Conservation (phyloP, 2,797 vertebrate genomes). For the Enteromius radiatus region DNA sequence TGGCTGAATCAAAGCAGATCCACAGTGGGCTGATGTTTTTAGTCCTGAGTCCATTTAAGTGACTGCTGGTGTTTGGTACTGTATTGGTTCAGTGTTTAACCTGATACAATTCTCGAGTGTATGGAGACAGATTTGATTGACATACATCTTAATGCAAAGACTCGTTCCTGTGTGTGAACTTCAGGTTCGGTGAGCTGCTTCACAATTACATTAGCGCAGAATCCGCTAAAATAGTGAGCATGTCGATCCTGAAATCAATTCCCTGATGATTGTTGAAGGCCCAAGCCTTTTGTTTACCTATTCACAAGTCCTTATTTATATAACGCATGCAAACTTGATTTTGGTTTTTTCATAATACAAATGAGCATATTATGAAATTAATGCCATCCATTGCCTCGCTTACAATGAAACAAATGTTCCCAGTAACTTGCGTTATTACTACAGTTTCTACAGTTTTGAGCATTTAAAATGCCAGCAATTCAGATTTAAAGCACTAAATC, state of each 20-base stretch:
- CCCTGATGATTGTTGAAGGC: slow-evolving; percentile 53
- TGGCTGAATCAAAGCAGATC: slow-evolving; percentile 56
- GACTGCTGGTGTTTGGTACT: slow-evolving; percentile 66
- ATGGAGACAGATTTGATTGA: slow-evolving; percentile 44
- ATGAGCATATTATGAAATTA: not conserved
- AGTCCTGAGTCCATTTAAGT: slow-evolving; percentile 64
- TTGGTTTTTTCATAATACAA: slow-evolving; percentile 26
- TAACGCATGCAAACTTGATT: slow-evolving; percentile 35
- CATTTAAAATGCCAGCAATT: slow-evolving; percentile 44
- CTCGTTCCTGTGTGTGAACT: slow-evolving; percentile 25
- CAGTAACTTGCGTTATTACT: slow-evolving; percentile 22
- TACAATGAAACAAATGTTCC: slow-evolving; percentile 11
- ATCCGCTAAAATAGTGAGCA: slow-evolving; percentile 40
- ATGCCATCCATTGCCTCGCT: slow-evolving; percentile 16
- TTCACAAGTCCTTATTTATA: slow-evolving; percentile 37
- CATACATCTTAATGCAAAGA: slow-evolving; percentile 31
- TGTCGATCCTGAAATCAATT: slow-evolving; percentile 37
- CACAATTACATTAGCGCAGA: slow-evolving; percentile 36
- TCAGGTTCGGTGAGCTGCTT: slow-evolving; percentile 18
- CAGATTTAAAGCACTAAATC: slow-evolving; percentile 36
- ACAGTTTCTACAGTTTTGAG: slow-evolving; percentile 31
- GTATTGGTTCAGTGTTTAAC: slow-evolving; percentile 54
- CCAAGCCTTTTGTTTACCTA: slow-evolving; percentile 18
- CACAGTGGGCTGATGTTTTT: slow-evolving; percentile 62
- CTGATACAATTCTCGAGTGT: slow-evolving; percentile 30